Base-by-base conservation (phyloP, 2,797 vertebrate species). In the Xiphophorus birchmanni region DNA sequence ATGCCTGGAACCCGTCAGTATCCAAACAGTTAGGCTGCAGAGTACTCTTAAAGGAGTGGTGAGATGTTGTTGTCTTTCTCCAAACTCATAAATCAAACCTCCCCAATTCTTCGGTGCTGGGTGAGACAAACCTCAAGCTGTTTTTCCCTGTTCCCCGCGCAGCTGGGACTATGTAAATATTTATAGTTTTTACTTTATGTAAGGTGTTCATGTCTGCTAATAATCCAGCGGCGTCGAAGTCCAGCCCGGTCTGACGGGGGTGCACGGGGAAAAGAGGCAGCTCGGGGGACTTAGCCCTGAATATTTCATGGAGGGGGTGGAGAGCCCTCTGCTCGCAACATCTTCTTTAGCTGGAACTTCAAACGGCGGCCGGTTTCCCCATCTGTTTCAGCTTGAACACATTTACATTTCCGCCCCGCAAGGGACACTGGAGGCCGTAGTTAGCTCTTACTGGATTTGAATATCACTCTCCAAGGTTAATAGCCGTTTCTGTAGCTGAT, bases 401-500 rank as follows among this genome's bases (percentile, higher is more conserved):
- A 96, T 96, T 96, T 96, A 94, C 95, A 96, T 96, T 95, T 95
- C 94, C 90, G 92, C 81, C 91, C 94, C 90, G 85, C 91, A 69
- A 95, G 95, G 95, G 92, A 95, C 92, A 94, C 94, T 91, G 93
- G 86, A 92, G 91, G 88, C 92, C 91, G 88, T 92, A 94, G 94
- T 94, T 93, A 86, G 91, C 91, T 90, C 86, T 94, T 95, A 95
- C 95, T 89, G 93, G 94, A 95, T 96, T 95, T 94, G 93, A 96
- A 94, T 96, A 96, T 93, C 87, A 80, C 90, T 95, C 92, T 83
- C 92, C 93, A 94, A 96, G 95, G 96, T 96, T 96, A 96, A 96
- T 95, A 94, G 93, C 90, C 91, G 90, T 95, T 95, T 95, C 94
- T 94, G 93, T 94, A 89, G 92, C 94, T 93, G 88, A 81, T 94